Evolutionary conservation across 2,113 vertebrate species (phyloP), one percentile per base, ranked within the genome.

Genomic region (Actenoides hombroni): DNA sequence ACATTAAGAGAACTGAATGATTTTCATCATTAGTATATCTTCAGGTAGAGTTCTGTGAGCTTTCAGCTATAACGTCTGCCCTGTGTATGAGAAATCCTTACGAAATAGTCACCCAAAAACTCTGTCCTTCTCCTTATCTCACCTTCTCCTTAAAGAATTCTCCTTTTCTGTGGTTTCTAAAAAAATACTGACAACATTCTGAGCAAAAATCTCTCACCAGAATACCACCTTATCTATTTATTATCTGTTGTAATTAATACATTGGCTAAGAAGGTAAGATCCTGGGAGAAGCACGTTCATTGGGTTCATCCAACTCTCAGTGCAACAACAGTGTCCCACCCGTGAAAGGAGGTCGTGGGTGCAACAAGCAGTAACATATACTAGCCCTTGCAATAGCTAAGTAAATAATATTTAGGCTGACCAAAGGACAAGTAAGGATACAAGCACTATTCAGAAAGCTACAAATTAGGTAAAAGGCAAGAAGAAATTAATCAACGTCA

Each of bases 1-100:
- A 54, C 10, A 28, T 44, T 61, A 60, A 60, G 16, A 33, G 37
- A 82, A 54, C 16, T 4, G 26, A 73, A n/a, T 0, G 2, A 13
- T n/a, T 84, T 68, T 59, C 9, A 67, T 88, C 21, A 78, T 48
- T 46, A 73, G 64, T 33, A 16, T 33, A 57, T 49, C 40, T 75
- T 82, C 85, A 90, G 40, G 60, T 33, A 75, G 5, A 28, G 21
- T 33, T 88, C 40, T 65, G 23, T 44, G 44, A 70, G 44, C 49
- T 57, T 86, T 70, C 44, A 53, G 44, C 40, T 87, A 5, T 18
- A 33, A 65, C 0, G 0, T 12, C 26, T 6, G 15, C 53, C 11
- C 16, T 8, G 42, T 2, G 5, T 42, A 53, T 16, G n/a, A 70
- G 28, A 84, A 65, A 86, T 44, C n/a, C 44, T 61, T 44, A n/a